A percentile compares a stretch with the other conserved stretches of the same genome.
phyloP scores from a whole-genome alignment of 2,888 invertebrate genomes.

The Cataglyphis livida region DNA sequence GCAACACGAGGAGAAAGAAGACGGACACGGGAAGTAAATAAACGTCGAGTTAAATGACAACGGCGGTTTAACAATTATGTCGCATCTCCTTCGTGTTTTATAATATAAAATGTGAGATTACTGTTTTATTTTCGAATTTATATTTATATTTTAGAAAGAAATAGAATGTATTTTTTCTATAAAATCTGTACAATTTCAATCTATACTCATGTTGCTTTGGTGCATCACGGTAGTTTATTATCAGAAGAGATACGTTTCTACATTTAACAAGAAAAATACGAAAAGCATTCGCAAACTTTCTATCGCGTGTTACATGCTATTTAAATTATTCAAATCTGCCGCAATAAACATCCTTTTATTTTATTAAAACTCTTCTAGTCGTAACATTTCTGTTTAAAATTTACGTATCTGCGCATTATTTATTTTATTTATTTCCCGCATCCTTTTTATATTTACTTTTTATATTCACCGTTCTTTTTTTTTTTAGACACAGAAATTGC shows the following conservation, averaged over 20 bases:
- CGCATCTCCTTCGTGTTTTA: neutral
- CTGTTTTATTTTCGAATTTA: neutral
- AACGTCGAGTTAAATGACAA: slow-evolving; percentile 49
- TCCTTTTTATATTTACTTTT: neutral
- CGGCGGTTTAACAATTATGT: slow-evolving; percentile 30
- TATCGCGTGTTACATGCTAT: too few relatives aligned
- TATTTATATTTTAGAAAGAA: neutral
- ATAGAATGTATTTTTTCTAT: neutral
- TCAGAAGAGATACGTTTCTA: neutral
- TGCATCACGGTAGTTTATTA: neutral
- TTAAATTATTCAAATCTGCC: too few relatives aligned
- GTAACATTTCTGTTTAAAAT: too few relatives aligned
- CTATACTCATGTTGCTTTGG: neutral
- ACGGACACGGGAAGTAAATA: slow-evolving; percentile 29
- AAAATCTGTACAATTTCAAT: neutral
- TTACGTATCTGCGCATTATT: neutral
- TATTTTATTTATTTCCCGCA: neutral
- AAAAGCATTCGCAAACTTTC: too few relatives aligned
- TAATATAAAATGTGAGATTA: neutral
- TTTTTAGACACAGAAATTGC: neutral
- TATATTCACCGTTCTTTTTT: neutral
- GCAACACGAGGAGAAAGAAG: slow-evolving; percentile 27
- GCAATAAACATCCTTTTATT: too few relatives aligned
- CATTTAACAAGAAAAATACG: neutral
- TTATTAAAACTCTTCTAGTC: too few relatives aligned